phyloP scores from a whole-genome alignment of 1,140 invertebrate species.

The Drosophila grimshawi region DNA sequence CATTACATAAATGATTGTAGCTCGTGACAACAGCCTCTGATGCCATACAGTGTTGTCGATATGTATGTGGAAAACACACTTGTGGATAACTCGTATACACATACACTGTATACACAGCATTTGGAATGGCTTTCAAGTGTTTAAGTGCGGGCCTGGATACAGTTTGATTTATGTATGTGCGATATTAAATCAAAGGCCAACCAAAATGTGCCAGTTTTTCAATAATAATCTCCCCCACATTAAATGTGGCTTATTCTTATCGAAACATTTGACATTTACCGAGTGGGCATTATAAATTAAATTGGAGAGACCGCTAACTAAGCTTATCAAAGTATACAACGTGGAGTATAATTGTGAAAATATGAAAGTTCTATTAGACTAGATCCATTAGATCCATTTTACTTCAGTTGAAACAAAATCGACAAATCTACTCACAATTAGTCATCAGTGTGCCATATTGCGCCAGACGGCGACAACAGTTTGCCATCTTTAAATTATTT shows the following conservation, averaged over 20 bases:
- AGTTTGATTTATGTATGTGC: conserved; percentile 33
- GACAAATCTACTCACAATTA: conserved; percentile 25
- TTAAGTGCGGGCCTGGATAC: not conserved
- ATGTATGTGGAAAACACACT: not conserved
- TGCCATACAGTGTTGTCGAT: not conserved
- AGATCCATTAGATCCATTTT: too few species aligned
- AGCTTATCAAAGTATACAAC: conserved; percentile 7
- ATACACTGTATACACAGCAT: not conserved
- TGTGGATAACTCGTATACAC: not conserved
- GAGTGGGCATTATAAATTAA: conserved; percentile 21
- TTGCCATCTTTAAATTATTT: conserved; percentile 64
- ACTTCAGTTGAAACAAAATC: not conserved
- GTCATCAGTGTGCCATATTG: conserved; percentile 26
- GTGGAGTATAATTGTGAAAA: not conserved
- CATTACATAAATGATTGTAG: not conserved
- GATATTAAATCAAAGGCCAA: conserved; percentile 44
- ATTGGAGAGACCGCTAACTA: not conserved
- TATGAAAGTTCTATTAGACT: too few species aligned
- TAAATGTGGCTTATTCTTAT: conserved; percentile 33
- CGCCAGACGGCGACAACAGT: conserved; percentile 44
- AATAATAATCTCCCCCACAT: conserved; percentile 6
- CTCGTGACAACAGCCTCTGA: not conserved
- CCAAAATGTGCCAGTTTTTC: conserved; percentile 7
- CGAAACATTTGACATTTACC: conserved; percentile 14
- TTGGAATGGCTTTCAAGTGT: not conserved